Conservation (phyloP, 2,113 vertebrate species). For the Ceyx melanurus region DNA sequence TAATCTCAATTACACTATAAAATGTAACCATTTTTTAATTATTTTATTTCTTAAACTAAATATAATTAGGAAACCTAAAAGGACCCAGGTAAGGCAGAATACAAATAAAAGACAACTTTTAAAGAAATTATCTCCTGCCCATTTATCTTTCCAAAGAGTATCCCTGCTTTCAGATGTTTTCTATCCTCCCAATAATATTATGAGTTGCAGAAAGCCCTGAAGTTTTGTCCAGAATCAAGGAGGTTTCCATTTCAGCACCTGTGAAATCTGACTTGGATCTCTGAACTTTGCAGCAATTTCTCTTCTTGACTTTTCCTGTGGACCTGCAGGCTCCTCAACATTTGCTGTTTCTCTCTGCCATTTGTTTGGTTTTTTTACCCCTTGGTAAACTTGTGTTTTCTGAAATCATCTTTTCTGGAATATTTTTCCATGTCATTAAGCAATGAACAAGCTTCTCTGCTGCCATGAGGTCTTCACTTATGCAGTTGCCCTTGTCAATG, state of each 20-base stretch:
- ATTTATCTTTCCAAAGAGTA: neutral
- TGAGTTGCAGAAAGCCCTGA: neutral
- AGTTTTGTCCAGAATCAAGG: neutral
- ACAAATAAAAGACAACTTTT: neutral
- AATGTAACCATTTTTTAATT: neutral
- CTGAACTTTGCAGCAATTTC: neutral
- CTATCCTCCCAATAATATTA: neutral
- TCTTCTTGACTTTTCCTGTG: neutral
- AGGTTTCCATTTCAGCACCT: neutral
- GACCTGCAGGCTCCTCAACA: neutral
- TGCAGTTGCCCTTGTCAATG: neutral
- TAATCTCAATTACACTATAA: neutral
- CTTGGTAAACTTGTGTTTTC: neutral
- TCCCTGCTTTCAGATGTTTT: neutral
- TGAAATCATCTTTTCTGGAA: neutral
- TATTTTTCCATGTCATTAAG: neutral
- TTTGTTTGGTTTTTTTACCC: neutral
- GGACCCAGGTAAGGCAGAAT: neutral
- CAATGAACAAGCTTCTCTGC: neutral
- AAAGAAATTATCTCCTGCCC: neutral
- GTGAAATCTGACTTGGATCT: neutral
- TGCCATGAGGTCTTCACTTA: neutral
- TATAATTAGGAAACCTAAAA: neutral
- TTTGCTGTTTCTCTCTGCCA: neutral
- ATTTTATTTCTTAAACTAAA: neutral